Conservation (phyloP, 2,888 invertebrate genomes). For the Mesoligia furuncula region DNA sequence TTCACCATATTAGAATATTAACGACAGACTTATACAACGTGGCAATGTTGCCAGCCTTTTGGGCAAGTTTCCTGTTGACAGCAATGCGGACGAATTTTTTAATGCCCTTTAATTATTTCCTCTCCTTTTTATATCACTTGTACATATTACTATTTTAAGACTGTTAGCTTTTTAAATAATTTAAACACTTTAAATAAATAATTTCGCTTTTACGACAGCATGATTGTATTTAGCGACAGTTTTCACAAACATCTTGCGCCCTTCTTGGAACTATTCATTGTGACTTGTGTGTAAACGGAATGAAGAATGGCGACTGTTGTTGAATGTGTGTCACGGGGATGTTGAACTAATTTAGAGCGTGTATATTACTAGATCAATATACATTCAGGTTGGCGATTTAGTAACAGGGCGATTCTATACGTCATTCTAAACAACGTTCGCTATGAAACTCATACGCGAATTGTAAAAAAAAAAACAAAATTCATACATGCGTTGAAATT, state of each 20-base stretch:
- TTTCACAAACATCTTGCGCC: conserved; percentile 67
- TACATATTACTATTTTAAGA: too few species aligned
- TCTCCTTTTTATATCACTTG: too few species aligned
- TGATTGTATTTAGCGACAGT: conserved; percentile 58
- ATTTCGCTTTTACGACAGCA: not conserved
- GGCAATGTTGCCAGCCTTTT: too few species aligned
- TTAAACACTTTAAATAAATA: too few species aligned
- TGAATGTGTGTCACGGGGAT: conserved; percentile 45
- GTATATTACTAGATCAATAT: not conserved
- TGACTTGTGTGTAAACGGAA: conserved; percentile 58
- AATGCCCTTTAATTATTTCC: too few species aligned
- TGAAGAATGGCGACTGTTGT: conserved; percentile 64
- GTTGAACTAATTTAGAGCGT: conserved; percentile 43
- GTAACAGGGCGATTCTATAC: not conserved
- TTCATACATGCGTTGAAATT: not conserved
- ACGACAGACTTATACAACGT: not conserved
- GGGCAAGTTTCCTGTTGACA: too few species aligned
- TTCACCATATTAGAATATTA: conserved; percentile 17
- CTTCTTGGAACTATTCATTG: conserved; percentile 64
- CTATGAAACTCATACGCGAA: not conserved
- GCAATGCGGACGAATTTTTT: too few species aligned
- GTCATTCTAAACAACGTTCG: not conserved
- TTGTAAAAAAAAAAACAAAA: not conserved
- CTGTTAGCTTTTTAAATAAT: too few species aligned
- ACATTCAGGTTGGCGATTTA: not conserved